Conservation (phyloP, 2,888 invertebrate species). For the Drosophila rellima region DNA sequence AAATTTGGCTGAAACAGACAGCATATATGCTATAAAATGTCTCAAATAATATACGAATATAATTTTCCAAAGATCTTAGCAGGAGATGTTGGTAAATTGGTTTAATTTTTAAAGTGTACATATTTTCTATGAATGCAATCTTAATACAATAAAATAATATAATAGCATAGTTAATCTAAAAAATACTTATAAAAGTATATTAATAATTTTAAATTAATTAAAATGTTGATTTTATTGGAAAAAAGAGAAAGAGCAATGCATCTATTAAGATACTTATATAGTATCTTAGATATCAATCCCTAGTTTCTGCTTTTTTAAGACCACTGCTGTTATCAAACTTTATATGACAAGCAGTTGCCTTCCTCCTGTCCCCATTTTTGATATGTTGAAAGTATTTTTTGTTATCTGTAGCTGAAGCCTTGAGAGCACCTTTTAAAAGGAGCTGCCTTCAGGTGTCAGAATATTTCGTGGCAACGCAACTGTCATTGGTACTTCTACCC, state of each 20-base stretch:
- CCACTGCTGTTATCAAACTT: background rate
- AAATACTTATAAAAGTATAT: too few relatives aligned
- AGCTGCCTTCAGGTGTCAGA: slow-evolving; percentile 48
- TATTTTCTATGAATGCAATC: too few relatives aligned
- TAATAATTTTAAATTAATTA: too few relatives aligned
- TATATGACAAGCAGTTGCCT: slow-evolving; percentile 3
- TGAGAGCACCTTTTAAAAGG: slow-evolving; percentile 40
- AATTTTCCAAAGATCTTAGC: background rate
- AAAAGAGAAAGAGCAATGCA: background rate
- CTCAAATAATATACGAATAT: slow-evolving; percentile 7
- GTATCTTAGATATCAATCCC: background rate
- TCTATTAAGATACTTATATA: too few relatives aligned
- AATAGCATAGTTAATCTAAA: too few relatives aligned
- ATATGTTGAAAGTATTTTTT: slow-evolving; percentile 23
- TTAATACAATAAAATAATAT: too few relatives aligned
- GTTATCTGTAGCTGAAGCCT: slow-evolving; percentile 34
- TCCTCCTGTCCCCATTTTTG: background rate
- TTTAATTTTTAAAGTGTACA: background rate
- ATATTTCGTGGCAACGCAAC: slow-evolving; percentile 29
- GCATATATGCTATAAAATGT: background rate
- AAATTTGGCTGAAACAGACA: slow-evolving; percentile 21
- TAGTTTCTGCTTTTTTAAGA: background rate
- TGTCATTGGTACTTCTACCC: slow-evolving; percentile 30
- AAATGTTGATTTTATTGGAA: background rate
- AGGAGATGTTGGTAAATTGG: background rate